These are phyloP conservation scores for Sceloporus undulatus DNA, from an alignment of 2,113 vertebrate species.

Conservation along the genomic window DNA sequence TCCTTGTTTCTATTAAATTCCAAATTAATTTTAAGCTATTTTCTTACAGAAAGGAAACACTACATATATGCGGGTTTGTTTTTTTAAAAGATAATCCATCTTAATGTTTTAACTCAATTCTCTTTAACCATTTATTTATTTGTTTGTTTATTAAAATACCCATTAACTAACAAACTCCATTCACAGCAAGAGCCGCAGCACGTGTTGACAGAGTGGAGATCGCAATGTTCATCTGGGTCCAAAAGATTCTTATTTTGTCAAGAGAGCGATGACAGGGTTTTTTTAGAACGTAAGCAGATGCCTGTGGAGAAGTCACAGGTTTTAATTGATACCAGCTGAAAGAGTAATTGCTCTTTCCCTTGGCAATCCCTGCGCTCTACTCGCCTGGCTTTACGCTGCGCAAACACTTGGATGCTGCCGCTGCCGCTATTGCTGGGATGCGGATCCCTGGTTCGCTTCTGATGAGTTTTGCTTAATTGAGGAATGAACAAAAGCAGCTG, in stretches of 20 bases:
- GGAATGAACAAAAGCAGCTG: neutral
- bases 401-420: neutral
- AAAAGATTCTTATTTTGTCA: slow-evolving; percentile 44
- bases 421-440: neutral
- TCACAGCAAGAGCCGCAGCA: slow-evolving; percentile 49
- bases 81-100: too few species aligned
- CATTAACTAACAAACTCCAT: slow-evolving; percentile 25
- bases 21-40: too few species aligned
- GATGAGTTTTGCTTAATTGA: accelerated
- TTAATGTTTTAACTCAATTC: too few species aligned
- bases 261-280: slow-evolving; percentile 61
- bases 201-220: slow-evolving; percentile 45
- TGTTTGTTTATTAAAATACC: neutral
- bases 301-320: neutral
- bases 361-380: neutral
- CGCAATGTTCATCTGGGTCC: slow-evolving; percentile 56
- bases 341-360: slow-evolving; percentile 33
- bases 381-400: neutral
- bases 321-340: slow-evolving; percentile 45
- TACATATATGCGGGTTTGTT: too few species aligned
- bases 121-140: neutral
- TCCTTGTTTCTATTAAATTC: too few species aligned
- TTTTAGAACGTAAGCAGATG: slow-evolving; percentile 18
- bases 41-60: too few species aligned
- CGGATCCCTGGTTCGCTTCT: neutral